Conservation (phyloP, 2,797 vertebrate genomes). For the Buceros bicornis region DNA sequence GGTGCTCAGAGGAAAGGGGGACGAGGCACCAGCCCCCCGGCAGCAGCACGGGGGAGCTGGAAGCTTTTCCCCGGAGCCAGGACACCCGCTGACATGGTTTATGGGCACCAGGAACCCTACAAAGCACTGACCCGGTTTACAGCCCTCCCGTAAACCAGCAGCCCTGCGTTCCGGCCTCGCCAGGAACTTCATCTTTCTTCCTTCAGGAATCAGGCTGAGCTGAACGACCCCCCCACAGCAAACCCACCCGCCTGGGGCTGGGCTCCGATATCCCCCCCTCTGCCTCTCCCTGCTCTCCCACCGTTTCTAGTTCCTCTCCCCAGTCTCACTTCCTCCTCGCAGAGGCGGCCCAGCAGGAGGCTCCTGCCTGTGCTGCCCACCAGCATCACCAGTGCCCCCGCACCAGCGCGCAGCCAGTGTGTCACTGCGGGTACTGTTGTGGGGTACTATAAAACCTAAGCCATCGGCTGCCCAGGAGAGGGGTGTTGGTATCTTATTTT, state of each 20-base stretch:
- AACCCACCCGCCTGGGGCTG: not conserved
- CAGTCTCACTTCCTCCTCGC: fast-evolving
- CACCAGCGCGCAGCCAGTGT: fast-evolving
- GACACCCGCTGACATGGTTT: not conserved
- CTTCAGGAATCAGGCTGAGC: not conserved
- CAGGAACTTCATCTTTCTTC: not conserved
- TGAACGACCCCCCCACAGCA: not conserved
- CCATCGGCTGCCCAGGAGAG: fast-evolving
- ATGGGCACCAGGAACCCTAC: fast-evolving
- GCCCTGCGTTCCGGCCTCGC: not conserved
- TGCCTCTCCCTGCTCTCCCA: fast-evolving
- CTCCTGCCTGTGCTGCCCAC: not conserved
- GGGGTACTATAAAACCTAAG: not conserved
- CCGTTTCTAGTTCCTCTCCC: not conserved
- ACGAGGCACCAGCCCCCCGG: not conserved
- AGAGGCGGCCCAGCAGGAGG: not conserved
- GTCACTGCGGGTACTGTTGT: fast-evolving
- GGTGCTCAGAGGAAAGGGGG: not conserved
- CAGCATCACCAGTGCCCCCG: fast-evolving
- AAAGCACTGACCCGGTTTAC: not conserved
- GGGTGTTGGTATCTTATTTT: fast-evolving
- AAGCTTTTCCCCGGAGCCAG: not conserved
- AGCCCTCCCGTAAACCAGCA: not conserved
- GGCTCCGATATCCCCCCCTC: fast-evolving
- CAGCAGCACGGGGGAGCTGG: not conserved